Percentiles rank a stretch among this genome's conserved stretches.
These are phyloP conservation scores for Leuciscus waleckii DNA, from an alignment of 2,797 vertebrate species.

Conservation along the genomic window DNA sequence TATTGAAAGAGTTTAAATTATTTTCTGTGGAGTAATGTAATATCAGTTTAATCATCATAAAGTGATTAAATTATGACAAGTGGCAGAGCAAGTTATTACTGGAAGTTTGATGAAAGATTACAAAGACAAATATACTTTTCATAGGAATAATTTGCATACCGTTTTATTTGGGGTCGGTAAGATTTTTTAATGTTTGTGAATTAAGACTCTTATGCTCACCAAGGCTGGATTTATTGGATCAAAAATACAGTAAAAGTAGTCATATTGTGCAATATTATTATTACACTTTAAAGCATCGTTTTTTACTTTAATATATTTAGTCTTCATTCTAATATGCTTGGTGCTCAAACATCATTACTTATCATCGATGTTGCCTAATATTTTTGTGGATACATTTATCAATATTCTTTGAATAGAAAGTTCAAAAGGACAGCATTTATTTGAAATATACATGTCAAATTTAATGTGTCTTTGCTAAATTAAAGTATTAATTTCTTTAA, in stretches of 20 bases:
- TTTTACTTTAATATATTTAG: neutral
- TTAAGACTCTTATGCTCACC: neutral
- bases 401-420: neutral
- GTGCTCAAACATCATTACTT: neutral
- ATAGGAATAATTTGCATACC: neutral
- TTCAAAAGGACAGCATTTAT: neutral
- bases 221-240: neutral
- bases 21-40: neutral
- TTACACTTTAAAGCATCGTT: neutral
- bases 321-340: neutral
- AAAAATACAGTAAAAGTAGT: neutral
- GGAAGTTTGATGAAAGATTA: constrained; percentile 16
- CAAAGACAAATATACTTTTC: neutral
- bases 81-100: neutral
- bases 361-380: neutral
- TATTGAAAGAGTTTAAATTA: neutral
- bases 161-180: neutral
- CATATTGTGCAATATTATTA: neutral
- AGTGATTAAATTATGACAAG: neutral
- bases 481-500: neutral
- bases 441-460: neutral
- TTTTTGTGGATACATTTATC: neutral
- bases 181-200: neutral
- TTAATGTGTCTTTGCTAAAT: neutral
- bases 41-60: neutral